Base-by-base conservation (phyloP, 2,797 vertebrate genomes). In the Clamator glandarius region DNA sequence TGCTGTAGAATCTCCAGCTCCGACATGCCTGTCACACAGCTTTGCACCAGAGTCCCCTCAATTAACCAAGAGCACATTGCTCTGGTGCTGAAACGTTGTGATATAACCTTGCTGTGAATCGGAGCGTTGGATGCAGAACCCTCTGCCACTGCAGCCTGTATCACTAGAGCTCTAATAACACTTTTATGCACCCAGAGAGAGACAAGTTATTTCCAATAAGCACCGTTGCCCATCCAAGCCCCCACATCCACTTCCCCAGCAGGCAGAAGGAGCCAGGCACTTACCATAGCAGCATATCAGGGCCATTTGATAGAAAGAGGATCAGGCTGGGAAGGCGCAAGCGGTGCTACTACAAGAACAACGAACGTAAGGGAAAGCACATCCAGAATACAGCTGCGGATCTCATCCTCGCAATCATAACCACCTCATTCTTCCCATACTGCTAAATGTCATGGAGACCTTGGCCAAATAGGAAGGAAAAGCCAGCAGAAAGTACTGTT, bases 351-450 rank as follows among this genome's bases (percentile, higher is more conserved):
- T 29, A 41, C 62, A 66, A 63, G 13, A 73, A 24, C 4, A 78
- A 51, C 0, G 0, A 85, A 50, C 1, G 2, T 8, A 84, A 66
- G 28, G n/a, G 62, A 76, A 84, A 89, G 77, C n/a, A 66, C 70
- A 61, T 11, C 31, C 70, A 84, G 64, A 93, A 77, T 9, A 58
- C 75, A 93, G 95, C 90, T 95, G 92, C 0, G 2, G 74, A 81
- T 92, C 88, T 82, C 88, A 87, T 89, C 84, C 82, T 86, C 5
- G 3, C 57, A 69, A 33, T 57, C 94, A 73, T 5, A 84, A 57
- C 89, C 78, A 92, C 66, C 87, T 69, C 59, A 66, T 48, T 84
- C 87, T 94, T 91, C 95, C 89, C 84, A 89, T 24, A 41, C 33
- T 8, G 1, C 57, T 39, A 51, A 83, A 83, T 33, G 2, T 74